phyloP scores from a whole-genome alignment of 2,888 invertebrate genomes.

The Exephanes ischioxanthus region DNA sequence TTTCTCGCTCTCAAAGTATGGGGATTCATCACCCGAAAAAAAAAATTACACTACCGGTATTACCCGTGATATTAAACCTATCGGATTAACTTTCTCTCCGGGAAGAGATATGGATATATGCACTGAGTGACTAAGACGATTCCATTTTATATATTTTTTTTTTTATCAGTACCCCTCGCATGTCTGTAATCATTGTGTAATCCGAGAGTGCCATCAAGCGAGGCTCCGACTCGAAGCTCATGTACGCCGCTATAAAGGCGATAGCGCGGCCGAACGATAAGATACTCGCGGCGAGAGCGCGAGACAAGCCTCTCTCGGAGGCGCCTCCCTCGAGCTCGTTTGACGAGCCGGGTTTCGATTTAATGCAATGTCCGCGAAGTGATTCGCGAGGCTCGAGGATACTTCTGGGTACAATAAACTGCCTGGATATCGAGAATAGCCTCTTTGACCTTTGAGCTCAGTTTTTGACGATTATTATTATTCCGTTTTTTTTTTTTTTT shows the following conservation, averaged over 20 bases:
- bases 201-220: slow-evolving; percentile 29
- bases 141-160: slow-evolving; percentile 27
- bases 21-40: neutral
- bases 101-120: slow-evolving; percentile 39
- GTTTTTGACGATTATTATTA: neutral
- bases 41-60: neutral
- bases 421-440: neutral
- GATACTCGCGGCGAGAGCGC: slow-evolving; percentile 24
- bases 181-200: slow-evolving; percentile 50
- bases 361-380: slow-evolving; percentile 19
- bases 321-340: slow-evolving; percentile 18
- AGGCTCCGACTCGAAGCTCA: slow-evolving; percentile 27
- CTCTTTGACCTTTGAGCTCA: neutral
- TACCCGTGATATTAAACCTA: neutral
- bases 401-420: neutral
- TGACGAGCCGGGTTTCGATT: slow-evolving; percentile 44
- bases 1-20: neutral
- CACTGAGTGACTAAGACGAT: slow-evolving; percentile 26
- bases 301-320: neutral
- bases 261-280: slow-evolving; percentile 60
- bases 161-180: slow-evolving; percentile 22
- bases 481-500: neutral
- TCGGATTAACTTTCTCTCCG: slow-evolving; percentile 4
- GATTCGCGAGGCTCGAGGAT: slow-evolving; percentile 12
- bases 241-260: slow-evolving; percentile 49